Percentiles rank a stretch among this genome's conserved stretches.
Conservation (phyloP, 2,888 invertebrate genomes). For the Mongoloraphidia duomilia region DNA sequence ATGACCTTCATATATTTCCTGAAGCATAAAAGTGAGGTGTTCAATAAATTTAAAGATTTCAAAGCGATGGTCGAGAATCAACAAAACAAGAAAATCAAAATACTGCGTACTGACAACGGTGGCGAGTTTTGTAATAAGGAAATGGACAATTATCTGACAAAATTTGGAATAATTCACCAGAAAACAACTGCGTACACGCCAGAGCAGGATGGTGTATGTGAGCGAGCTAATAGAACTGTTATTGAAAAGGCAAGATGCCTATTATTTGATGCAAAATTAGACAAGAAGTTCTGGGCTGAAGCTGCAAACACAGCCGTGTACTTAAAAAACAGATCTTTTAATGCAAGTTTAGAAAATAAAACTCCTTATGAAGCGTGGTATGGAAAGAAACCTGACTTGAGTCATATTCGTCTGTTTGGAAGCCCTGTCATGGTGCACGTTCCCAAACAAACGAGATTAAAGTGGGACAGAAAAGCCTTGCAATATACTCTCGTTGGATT, state of each 20-base stretch:
- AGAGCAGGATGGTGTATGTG: constrained; percentile 11
- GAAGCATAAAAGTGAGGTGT: constrained; percentile 15
- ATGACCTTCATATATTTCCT: no score
- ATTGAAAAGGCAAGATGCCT: constrained; percentile 12
- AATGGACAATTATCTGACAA: constrained; percentile 12
- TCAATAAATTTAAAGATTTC: constrained; percentile 12
- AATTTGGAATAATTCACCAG: constrained; percentile 9
- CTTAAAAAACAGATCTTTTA: constrained; percentile 7
- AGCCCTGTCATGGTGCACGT: constrained; percentile 19
- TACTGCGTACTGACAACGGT: constrained; percentile 16
- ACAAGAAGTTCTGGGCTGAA: constrained; percentile 8
- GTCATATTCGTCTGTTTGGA: constrained; percentile 20
- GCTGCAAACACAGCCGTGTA: constrained; percentile 5
- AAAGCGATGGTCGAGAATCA: constrained; percentile 16
- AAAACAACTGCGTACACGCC: constrained; percentile 8
- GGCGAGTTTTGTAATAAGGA: constrained; percentile 13
- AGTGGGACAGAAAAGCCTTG: constrained; percentile 19
- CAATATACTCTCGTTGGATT: constrained; percentile 18
- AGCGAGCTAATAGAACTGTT: constrained; percentile 9
- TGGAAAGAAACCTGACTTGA: constrained; percentile 19
- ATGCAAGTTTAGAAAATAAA: constrained; percentile 11
- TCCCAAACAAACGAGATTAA: constrained; percentile 20
- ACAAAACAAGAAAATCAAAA: constrained; percentile 15
- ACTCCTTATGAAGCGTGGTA: constrained; percentile 22
- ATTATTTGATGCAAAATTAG: constrained; percentile 5